Evolutionary conservation across 1,140 invertebrate genomes (phyloP).

Genomic region (Sarcophaga bullata): DNA sequence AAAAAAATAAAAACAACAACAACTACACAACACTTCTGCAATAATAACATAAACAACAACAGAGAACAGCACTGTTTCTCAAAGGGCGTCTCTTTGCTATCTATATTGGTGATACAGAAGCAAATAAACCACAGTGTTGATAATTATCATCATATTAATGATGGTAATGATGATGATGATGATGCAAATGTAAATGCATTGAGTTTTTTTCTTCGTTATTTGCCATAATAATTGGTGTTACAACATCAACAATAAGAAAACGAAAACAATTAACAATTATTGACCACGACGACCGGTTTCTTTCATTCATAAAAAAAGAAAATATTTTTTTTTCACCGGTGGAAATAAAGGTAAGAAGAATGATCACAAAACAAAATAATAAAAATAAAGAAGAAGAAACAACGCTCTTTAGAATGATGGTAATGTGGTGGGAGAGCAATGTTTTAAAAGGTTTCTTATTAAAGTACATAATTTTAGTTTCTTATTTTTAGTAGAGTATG

Average conservation of each 20-base stretch:
- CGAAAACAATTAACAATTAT: background rate
- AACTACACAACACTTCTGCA: background rate
- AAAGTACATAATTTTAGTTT: too few species aligned
- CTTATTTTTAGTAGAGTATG: too few species aligned
- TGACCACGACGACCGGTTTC: background rate
- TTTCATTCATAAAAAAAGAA: background rate
- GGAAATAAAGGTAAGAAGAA: slow-evolving; percentile 7
- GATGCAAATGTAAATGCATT: background rate
- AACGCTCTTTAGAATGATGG: background rate
- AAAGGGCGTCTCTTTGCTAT: slow-evolving; percentile 20
- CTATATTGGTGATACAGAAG: background rate
- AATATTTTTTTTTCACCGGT: background rate
- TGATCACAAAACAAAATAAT: background rate
- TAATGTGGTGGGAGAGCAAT: background rate
- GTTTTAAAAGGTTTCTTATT: background rate
- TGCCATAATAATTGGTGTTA: background rate
- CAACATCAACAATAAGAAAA: background rate
- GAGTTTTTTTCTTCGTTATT: background rate
- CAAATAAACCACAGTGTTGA: background rate
- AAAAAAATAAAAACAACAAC: slow-evolving; percentile 27
- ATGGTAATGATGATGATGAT: background rate
- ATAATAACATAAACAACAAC: background rate
- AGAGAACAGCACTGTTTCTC: background rate
- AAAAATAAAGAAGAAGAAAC: background rate
- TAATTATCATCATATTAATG: background rate